phyloP scores from a whole-genome alignment of 2,113 vertebrate genomes.

The Chloropsis cyanopogon region DNA sequence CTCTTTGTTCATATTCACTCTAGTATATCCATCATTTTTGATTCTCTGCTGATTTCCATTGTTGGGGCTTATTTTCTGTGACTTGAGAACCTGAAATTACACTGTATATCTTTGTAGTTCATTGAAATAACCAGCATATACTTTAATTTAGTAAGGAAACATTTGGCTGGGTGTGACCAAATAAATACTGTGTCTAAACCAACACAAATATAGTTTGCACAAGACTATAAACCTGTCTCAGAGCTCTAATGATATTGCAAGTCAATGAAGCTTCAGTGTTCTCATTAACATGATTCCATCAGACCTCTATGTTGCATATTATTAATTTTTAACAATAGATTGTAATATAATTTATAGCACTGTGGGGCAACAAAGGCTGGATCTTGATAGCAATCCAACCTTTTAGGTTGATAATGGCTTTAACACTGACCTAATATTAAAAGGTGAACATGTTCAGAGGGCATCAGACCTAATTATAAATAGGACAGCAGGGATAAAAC shows the following conservation, averaged over 20 bases:
- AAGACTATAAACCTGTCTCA: slow-evolving; percentile 50
- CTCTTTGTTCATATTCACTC: slow-evolving; percentile 23
- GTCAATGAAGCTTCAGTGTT: slow-evolving; percentile 56
- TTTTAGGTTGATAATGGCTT: slow-evolving; percentile 1
- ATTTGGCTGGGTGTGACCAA: slow-evolving; percentile 53
- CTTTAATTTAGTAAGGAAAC: slow-evolving; percentile 53
- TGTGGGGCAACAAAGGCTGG: not conserved
- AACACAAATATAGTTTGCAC: slow-evolving; percentile 19
- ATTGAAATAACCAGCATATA: slow-evolving; percentile 45
- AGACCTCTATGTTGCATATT: slow-evolving; percentile 46
- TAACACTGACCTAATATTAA: not conserved
- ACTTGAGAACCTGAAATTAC: slow-evolving; percentile 35
- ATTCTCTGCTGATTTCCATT: slow-evolving; percentile 21
- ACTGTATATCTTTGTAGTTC: slow-evolving; percentile 43
- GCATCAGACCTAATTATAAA: not conserved
- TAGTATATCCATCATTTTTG: slow-evolving; percentile 22
- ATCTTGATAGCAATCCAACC: not conserved
- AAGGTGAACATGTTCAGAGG: not conserved
- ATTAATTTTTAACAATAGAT: slow-evolving; percentile 50
- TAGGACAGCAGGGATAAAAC: not conserved
- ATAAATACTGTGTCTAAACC: slow-evolving; percentile 51
- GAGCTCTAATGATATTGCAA: slow-evolving; percentile 54
- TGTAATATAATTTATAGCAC: slow-evolving; percentile 38
- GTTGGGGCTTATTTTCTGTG: slow-evolving; percentile 40
- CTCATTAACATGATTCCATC: slow-evolving; percentile 50